Percentiles rank a stretch among this genome's conserved stretches.
phyloP scores from a whole-genome alignment of 2,113 vertebrate genomes.

The Tragelaphus buxtoni region DNA sequence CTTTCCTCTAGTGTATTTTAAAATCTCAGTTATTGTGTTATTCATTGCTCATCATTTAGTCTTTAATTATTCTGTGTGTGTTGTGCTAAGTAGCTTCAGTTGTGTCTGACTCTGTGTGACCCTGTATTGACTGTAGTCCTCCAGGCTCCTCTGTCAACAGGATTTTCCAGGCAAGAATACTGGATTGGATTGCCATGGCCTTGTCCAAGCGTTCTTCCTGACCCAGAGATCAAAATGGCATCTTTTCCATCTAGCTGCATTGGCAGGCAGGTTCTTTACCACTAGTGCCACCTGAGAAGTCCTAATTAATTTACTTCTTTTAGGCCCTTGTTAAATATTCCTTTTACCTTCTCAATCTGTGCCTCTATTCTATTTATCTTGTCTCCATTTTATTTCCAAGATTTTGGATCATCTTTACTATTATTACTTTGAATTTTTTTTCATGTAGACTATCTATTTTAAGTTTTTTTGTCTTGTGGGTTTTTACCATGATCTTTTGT shows the following conservation, averaged over 20 bases:
- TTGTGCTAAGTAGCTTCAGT: neutral
- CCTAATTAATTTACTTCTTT: neutral
- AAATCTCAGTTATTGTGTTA: neutral
- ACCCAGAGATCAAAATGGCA: neutral
- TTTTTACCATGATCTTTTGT: neutral
- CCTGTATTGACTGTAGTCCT: neutral
- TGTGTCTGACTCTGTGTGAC: neutral
- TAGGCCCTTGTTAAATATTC: neutral
- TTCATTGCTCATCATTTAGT: neutral
- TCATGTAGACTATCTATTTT: neutral
- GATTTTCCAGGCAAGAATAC: neutral
- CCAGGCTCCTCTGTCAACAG: neutral
- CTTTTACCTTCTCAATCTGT: neutral
- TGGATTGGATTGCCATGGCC: neutral
- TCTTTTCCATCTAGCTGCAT: neutral
- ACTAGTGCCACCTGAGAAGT: neutral
- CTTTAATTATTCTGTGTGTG: neutral
- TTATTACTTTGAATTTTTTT: neutral
- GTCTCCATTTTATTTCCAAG: neutral
- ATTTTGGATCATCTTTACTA: neutral
- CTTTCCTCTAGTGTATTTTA: neutral
- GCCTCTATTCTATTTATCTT: neutral
- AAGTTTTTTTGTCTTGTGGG: neutral
- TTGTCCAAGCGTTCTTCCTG: neutral
- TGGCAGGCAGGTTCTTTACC: neutral